A percentile compares a stretch with the other conserved stretches of the same genome.
These are phyloP conservation scores for Scrobipalpa costella DNA, from an alignment of 2,888 invertebrate genomes.

Conservation along the genomic window DNA sequence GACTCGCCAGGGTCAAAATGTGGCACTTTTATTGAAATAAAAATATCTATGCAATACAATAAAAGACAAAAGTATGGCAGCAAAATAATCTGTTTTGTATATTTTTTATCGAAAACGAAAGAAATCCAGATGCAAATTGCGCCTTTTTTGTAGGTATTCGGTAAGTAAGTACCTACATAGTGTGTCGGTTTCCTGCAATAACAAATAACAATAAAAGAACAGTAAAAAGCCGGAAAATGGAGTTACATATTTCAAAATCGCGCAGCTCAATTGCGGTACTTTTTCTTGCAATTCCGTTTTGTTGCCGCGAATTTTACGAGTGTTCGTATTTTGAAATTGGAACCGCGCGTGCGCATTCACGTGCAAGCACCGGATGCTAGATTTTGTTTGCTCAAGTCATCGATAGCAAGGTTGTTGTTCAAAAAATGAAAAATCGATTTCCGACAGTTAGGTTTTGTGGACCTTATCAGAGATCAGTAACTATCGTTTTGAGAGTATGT, in stretches of 20 bases:
- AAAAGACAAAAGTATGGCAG: no score
- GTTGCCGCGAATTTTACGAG: conserved; percentile 31
- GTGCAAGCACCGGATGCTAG: conserved; percentile 33
- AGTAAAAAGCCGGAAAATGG: conserved; percentile 14
- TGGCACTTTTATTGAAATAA: not conserved
- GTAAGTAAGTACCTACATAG: not conserved
- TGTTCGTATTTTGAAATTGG: conserved; percentile 51
- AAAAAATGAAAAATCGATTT: conserved; percentile 6
- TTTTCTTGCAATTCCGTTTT: conserved; percentile 33
- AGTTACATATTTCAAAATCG: not conserved
- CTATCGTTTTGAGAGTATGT: no score
- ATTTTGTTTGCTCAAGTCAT: conserved; percentile 27
- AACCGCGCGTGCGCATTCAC: conserved; percentile 45
- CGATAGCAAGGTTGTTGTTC: conserved; percentile 21
- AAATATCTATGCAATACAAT: not conserved
- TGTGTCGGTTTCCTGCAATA: conserved; percentile 2
- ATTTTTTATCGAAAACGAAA: no score
- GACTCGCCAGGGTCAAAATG: conserved; percentile 1
- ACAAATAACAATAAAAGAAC: conserved; percentile 1
- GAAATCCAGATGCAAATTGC: no score
- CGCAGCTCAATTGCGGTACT: not conserved
- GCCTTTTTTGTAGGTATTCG: no score
- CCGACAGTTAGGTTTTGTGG: not conserved
- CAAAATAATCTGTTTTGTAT: no score
- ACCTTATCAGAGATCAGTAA: no score